Conservation (phyloP, 2,888 invertebrate species). For the Rotaria sp. region DNA sequence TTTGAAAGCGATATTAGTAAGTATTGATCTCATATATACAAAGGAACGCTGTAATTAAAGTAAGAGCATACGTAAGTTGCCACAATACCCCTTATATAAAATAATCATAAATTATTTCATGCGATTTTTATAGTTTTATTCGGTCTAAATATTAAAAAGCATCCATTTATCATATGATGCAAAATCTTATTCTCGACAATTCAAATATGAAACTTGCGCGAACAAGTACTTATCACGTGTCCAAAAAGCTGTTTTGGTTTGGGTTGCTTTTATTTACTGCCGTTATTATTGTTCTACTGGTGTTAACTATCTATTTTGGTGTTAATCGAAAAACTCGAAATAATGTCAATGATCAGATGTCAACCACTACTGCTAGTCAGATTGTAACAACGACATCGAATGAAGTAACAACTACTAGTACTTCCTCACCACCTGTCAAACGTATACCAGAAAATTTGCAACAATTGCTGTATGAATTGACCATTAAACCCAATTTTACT, state of each 20-base stretch:
- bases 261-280: background rate
- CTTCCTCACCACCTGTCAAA: background rate
- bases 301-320: background rate
- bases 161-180: too few relatives aligned
- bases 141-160: too few relatives aligned
- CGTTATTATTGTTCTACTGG: background rate
- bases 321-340: background rate
- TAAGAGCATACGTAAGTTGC: too few relatives aligned
- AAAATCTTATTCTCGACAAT: too few relatives aligned
- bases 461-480: background rate
- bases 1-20: too few relatives aligned
- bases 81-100: too few relatives aligned
- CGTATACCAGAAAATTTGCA: background rate
- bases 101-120: too few relatives aligned
- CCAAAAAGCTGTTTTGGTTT: background rate
- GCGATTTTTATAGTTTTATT: too few relatives aligned
- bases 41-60: too few relatives aligned
- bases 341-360: background rate
- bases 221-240: background rate
- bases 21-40: too few relatives aligned
- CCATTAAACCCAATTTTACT: background rate
- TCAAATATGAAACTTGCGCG: too few relatives aligned
- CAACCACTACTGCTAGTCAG: background rate
- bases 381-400: background rate
- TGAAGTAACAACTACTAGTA: background rate